Conservation (phyloP, 1,140 invertebrate genomes). For the Tenebrio molitor region DNA sequence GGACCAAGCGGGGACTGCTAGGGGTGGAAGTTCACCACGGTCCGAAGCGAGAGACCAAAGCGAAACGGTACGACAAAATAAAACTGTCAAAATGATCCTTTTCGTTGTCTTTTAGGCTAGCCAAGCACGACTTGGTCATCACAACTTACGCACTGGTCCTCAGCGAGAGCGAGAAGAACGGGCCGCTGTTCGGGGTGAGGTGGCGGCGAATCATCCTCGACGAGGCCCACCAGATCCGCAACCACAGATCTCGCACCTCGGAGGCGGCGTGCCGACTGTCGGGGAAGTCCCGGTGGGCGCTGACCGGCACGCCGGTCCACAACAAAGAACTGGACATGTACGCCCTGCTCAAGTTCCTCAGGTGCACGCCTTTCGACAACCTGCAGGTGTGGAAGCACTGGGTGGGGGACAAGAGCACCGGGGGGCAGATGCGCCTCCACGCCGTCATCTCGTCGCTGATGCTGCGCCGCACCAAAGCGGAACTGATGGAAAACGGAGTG, state of each 20-base stretch:
- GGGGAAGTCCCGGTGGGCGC: slow-evolving; percentile 80
- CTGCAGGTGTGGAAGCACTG: slow-evolving; percentile 77
- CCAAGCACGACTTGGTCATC: slow-evolving; percentile 78
- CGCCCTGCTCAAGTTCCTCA: slow-evolving; percentile 87
- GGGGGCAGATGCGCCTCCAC: slow-evolving; percentile 80
- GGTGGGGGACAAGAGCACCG: slow-evolving; percentile 82
- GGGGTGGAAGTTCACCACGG: slow-evolving; percentile 86
- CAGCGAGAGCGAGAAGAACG: slow-evolving; percentile 69
- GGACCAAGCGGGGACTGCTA: slow-evolving; percentile 74
- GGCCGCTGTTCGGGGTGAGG: slow-evolving; percentile 73
- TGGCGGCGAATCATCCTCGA: slow-evolving; percentile 94
- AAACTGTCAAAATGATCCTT: not conserved
- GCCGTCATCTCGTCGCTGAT: slow-evolving; percentile 86
- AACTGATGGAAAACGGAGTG: slow-evolving; percentile 74
- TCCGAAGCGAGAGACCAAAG: slow-evolving; percentile 75
- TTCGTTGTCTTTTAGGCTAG: slow-evolving; percentile 68
- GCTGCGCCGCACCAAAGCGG: slow-evolving; percentile 86
- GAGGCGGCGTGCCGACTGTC: slow-evolving; percentile 77
- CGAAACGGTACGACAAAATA: slow-evolving; percentile 67
- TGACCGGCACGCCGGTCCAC: slow-evolving; percentile 96
- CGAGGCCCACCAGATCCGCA: slow-evolving; percentile 93
- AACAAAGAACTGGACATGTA: slow-evolving; percentile 93
- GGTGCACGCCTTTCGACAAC: slow-evolving; percentile 90
- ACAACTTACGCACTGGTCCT: slow-evolving; percentile 82
- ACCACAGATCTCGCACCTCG: slow-evolving; percentile 84